Percentiles rank a stretch among this genome's conserved stretches.
Conservation (phyloP, 1,140 invertebrate genomes). For the Homarus americanus region DNA sequence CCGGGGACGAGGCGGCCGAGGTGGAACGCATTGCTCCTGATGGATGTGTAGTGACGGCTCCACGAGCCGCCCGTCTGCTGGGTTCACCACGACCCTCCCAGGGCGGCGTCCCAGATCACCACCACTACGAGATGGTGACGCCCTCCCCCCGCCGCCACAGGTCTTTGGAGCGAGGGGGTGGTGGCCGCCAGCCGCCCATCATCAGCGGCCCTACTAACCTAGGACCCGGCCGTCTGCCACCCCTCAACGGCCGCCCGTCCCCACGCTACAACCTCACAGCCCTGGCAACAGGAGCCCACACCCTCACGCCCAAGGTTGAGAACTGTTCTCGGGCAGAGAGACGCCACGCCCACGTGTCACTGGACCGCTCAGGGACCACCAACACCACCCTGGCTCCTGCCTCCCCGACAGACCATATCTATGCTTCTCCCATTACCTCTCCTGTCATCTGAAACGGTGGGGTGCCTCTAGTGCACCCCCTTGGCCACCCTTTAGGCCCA, state of each 20-base stretch:
- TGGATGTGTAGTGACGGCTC: constrained; percentile 71
- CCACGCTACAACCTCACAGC: constrained; percentile 72
- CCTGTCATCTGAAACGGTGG: constrained; percentile 71
- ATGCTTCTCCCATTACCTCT: constrained; percentile 74
- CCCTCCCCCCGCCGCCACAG: constrained; percentile 64
- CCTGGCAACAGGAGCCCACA: constrained; percentile 70
- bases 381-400: constrained; percentile 69
- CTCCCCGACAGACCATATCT: constrained; percentile 74
- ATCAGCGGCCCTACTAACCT: constrained; percentile 73
- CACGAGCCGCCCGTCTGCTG: constrained; percentile 67
- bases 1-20: constrained; percentile 69
- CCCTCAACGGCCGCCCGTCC: constrained; percentile 68
- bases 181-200: constrained; percentile 64
- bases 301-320: constrained; percentile 72
- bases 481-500: background rate
- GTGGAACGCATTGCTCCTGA: constrained; percentile 56
- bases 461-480: background rate
- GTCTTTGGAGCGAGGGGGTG: constrained; percentile 68
- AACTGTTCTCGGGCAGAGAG: constrained; percentile 51
- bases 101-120: constrained; percentile 45
- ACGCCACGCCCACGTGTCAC: constrained; percentile 69
- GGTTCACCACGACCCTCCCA: constrained; percentile 50
- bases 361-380: constrained; percentile 69
- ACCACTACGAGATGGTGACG: constrained; percentile 74
- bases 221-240: constrained; percentile 63